Conservation (phyloP, 2,797 vertebrate species). For the Mormyrops attenuatus region DNA sequence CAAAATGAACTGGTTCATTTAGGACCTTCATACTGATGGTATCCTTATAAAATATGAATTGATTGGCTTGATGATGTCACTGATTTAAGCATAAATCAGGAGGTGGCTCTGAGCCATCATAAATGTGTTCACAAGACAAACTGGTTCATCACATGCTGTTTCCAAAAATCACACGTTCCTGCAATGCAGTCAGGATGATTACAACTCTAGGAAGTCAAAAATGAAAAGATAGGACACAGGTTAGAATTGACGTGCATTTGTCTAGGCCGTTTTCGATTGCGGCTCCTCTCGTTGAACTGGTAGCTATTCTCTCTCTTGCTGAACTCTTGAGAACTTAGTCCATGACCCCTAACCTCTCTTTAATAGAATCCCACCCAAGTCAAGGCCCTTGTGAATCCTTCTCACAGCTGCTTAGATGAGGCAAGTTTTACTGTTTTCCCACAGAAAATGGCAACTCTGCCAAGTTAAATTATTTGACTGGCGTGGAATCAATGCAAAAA, state of each 20-base stretch:
- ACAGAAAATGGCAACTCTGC: background rate
- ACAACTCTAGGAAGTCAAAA: background rate
- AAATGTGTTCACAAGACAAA: background rate
- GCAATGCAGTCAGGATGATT: background rate
- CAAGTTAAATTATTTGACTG: background rate
- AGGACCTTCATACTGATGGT: background rate
- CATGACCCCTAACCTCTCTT: background rate
- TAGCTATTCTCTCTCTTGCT: background rate
- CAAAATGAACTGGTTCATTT: background rate
- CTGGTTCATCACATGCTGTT: background rate
- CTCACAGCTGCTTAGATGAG: conserved; percentile 15
- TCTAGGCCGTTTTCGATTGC: background rate
- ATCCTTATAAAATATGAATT: background rate
- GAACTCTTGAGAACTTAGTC: background rate
- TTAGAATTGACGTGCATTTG: conserved; percentile 13
- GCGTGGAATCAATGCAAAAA: conserved; percentile 7
- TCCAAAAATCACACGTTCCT: background rate
- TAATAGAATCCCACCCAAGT: background rate
- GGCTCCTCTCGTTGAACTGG: background rate
- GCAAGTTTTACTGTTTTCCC: background rate
- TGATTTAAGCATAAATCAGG: conserved; percentile 10
- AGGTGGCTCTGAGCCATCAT: background rate
- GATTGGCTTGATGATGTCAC: background rate
- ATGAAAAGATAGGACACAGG: background rate
- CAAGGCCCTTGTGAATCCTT: background rate